phyloP scores from a whole-genome alignment of 2,113 vertebrate species.

The Diadophis punctatus region DNA sequence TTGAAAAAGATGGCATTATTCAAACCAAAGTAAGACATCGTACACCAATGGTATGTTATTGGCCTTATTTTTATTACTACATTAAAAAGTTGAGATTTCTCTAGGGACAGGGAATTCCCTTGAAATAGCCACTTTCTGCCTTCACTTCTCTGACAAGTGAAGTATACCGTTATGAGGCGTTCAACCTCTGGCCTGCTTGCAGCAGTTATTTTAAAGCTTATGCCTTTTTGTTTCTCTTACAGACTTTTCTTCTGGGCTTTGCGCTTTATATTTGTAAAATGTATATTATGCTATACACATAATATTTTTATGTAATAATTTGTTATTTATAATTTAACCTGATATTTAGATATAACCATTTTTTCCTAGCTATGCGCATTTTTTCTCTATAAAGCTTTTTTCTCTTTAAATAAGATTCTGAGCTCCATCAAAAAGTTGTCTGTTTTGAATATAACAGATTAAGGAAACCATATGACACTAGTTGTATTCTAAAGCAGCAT shows the following conservation, averaged over 20 bases:
- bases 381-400: neutral
- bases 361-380: neutral
- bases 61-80: constrained; percentile 68
- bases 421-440: neutral
- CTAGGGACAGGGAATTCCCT: constrained; percentile 33
- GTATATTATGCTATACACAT: neutral
- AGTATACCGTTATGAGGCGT: neutral
- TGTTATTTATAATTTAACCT: neutral
- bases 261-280: neutral
- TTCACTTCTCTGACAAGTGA: neutral
- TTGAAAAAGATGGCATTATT: constrained; percentile 93
- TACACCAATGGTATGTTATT: constrained; percentile 94
- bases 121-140: neutral
- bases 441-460: neutral
- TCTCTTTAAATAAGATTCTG: neutral
- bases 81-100: constrained; percentile 33
- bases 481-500: neutral
- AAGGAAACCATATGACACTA: neutral
- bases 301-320: neutral
- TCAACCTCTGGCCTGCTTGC: neutral
- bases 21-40: constrained; percentile 97
- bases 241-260: neutral
- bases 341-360: neutral
- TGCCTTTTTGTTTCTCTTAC: neutral
- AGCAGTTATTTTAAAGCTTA: neutral